Conservation (phyloP, 2,797 vertebrate genomes). For the Sebastes itinus region DNA sequence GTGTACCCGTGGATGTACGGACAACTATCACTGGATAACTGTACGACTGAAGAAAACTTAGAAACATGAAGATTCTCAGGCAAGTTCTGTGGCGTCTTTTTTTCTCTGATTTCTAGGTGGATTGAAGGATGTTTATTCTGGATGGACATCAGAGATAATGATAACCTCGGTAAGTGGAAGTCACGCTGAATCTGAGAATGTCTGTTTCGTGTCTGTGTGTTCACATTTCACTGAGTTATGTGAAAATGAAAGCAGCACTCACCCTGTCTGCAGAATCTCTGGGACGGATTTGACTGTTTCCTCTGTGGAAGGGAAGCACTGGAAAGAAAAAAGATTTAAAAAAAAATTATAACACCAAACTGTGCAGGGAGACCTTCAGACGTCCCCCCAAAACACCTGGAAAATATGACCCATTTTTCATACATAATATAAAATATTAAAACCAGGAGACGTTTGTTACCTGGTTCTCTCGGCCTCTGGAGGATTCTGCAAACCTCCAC, state of each 20-base stretch:
- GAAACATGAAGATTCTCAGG: too few relatives aligned
- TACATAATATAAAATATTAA: accelerated
- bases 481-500: background rate
- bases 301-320: background rate
- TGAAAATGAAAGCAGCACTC: background rate
- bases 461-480: background rate
- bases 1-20: too few relatives aligned
- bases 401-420: background rate
- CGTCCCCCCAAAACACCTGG: too few relatives aligned
- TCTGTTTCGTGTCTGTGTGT: background rate
- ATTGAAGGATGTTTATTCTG: background rate
- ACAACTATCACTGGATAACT: too few relatives aligned
- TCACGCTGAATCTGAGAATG: background rate
- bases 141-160: too few relatives aligned
- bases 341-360: background rate
- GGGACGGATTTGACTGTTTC: background rate
- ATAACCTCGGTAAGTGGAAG: accelerated
- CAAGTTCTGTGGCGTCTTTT: too few relatives aligned
- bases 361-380: too few relatives aligned
- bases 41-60: too few relatives aligned
- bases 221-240: background rate
- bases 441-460: background rate
- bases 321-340: background rate
- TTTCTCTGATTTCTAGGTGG: background rate
- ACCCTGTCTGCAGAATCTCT: background rate